Base-by-base conservation (phyloP, 2,888 invertebrate species). In the Apodemia zela region DNA sequence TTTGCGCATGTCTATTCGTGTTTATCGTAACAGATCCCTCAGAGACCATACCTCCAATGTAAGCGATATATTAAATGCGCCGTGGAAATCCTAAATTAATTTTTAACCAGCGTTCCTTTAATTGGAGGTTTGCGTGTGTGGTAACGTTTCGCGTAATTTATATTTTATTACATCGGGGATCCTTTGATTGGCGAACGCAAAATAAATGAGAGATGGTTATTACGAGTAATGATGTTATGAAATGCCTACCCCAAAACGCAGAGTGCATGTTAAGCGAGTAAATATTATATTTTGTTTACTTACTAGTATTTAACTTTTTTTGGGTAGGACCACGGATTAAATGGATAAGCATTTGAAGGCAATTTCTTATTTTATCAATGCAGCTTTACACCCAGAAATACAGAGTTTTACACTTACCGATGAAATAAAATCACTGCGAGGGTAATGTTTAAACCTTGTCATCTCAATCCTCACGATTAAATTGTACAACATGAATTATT, bases 91-190 rank as follows among this genome's bases (percentile, higher is more conserved):
- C 63, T 73, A 77, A 81, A 85, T 87, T 82, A 87, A 84, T 85
- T 87, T 86, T 87, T 84, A 87, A 86, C 85, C 77, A 80, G 71
- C 71, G 69, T 72, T 75, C 70, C 75, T 77, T 76, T 85, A 87
- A 87, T 88, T 83, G 82, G 74, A 69, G 71, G 78, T 78, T 87
- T 72, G 87, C 88, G 86, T 87, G 87, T 87, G 88, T 73, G 68
- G 69, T 75, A 72, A 68, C 74, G 79, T 71, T 83, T 76, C 82
- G 80, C 82, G 79, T 79, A 74, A 74, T 77, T 81, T 75, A 67
- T 70, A 67, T 67, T 65, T 62, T 51, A 65, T 64, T 58, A 64
- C 59, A 42, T 45, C 38, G 18, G 38, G 21, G 54, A 25, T 54
- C 38, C 49, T 62, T 59, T 62, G 62, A 61, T 62, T 59, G 47